These are phyloP conservation scores for Aleiodes testaceus DNA, from an alignment of 2,888 invertebrate genomes.

Conservation along the genomic window DNA sequence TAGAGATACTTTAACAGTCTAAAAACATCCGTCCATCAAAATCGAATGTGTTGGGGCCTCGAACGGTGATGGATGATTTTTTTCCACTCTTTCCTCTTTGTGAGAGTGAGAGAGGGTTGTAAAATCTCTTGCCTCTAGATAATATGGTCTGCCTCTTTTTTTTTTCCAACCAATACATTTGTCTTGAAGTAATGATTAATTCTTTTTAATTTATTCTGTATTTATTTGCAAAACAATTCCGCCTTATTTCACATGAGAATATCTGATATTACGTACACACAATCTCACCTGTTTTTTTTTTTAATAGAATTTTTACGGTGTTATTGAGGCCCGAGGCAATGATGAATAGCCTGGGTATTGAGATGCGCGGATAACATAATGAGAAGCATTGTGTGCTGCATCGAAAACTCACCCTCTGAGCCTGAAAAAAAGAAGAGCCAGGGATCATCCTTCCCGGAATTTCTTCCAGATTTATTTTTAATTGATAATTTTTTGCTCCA, in stretches of 20 bases:
- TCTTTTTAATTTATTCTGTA: constrained; percentile 19
- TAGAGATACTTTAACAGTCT: constrained; percentile 47
- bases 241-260: background rate
- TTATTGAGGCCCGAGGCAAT: constrained; percentile 53
- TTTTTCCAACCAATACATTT: constrained; percentile 13
- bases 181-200: constrained; percentile 22
- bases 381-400: constrained; percentile 65
- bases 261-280: no score
- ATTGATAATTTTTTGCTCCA: constrained; percentile 44
- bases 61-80: constrained; percentile 71
- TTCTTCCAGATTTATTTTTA: constrained; percentile 4
- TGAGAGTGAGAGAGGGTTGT: constrained; percentile 15
- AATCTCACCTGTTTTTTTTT: no score
- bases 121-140: background rate
- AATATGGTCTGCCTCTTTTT: background rate
- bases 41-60: constrained; percentile 61
- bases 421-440: constrained; percentile 3
- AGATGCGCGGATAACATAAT: constrained; percentile 70
- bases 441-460: constrained; percentile 20
- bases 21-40: constrained; percentile 56
- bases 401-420: constrained; percentile 23
- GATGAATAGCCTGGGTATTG: constrained; percentile 65
- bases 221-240: constrained; percentile 3
- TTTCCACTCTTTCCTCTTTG: constrained; percentile 53
- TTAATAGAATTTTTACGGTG: background rate